phyloP scores from a whole-genome alignment of 2,888 invertebrate species.

The Candidula unifasciata region DNA sequence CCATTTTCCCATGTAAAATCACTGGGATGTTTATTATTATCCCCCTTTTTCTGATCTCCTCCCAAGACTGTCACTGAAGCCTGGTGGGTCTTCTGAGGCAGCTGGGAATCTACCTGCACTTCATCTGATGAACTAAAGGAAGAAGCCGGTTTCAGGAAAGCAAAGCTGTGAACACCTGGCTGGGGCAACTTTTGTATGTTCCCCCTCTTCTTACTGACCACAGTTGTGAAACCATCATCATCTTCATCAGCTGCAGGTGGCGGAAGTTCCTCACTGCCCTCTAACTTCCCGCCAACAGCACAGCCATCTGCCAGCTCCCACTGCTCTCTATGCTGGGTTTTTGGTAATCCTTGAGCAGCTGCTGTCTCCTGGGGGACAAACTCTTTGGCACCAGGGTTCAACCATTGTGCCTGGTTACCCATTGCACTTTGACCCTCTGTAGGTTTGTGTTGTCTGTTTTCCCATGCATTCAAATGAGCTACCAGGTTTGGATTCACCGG shows the following conservation, averaged over 20 bases:
- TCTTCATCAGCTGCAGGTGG: not conserved
- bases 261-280: not conserved
- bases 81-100: not conserved
- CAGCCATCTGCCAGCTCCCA: not conserved
- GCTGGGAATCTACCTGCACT: not conserved
- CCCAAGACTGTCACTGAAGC: not conserved
- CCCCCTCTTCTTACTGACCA: not conserved
- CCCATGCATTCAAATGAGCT: not conserved
- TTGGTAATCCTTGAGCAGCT: not conserved
- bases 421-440: not conserved
- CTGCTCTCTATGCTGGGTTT: not conserved
- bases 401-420: not conserved
- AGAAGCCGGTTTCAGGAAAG: not conserved
- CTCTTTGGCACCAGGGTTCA: not conserved
- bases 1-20: not conserved
- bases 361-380: not conserved
- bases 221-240: constrained; percentile 21
- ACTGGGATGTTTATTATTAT: not conserved
- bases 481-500: no score
- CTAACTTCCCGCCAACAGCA: not conserved
- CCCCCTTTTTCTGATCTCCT: not conserved
- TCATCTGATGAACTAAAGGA: not conserved
- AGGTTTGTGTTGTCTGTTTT: not conserved
- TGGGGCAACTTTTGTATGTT: not conserved
- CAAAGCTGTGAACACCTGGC: not conserved